phyloP scores from a whole-genome alignment of 2,888 invertebrate species.

The Agelastica alni region DNA sequence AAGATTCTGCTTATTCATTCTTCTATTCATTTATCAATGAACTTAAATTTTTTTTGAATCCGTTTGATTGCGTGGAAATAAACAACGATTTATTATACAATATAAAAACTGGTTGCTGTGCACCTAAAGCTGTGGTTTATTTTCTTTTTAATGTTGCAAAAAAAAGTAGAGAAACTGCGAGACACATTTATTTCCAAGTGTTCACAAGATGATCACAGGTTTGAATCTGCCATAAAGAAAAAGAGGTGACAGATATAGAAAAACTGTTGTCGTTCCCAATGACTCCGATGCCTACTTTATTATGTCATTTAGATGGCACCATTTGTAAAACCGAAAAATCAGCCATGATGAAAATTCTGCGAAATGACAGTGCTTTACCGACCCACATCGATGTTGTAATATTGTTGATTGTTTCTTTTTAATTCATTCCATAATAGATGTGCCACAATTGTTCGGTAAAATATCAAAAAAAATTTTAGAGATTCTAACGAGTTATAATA shows the following conservation, averaged over 20 bases:
- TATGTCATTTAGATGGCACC: conserved; percentile 23
- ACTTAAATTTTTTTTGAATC: conserved; percentile 18
- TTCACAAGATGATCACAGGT: conserved; percentile 14
- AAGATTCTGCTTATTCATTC: conserved; percentile 17
- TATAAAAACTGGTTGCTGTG: conserved; percentile 21
- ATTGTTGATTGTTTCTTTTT: too few species aligned
- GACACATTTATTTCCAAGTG: conserved; percentile 18
- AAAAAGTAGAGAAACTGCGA: conserved; percentile 16
- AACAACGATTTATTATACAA: conserved; percentile 16
- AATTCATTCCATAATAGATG: conserved; percentile 22
- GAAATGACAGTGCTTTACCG: conserved; percentile 22
- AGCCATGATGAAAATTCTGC: conserved; percentile 22
- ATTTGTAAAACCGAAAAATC: conserved; percentile 27
- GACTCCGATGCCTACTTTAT: conserved; percentile 19
- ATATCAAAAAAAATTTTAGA: neutral
- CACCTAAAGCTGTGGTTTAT: conserved; percentile 19
- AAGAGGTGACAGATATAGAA: conserved; percentile 19
- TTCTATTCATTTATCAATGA: conserved; percentile 13
- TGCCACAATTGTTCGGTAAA: conserved; percentile 4
- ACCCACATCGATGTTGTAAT: conserved; percentile 18
- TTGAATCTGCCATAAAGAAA: conserved; percentile 17
- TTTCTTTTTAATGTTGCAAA: conserved; percentile 25
- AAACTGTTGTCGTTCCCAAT: conserved; percentile 19
- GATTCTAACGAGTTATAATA: too few species aligned
- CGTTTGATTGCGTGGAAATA: conserved; percentile 13